These are phyloP conservation scores for Fulica atra DNA, from an alignment of 2,113 vertebrate species.

Conservation along the genomic window DNA sequence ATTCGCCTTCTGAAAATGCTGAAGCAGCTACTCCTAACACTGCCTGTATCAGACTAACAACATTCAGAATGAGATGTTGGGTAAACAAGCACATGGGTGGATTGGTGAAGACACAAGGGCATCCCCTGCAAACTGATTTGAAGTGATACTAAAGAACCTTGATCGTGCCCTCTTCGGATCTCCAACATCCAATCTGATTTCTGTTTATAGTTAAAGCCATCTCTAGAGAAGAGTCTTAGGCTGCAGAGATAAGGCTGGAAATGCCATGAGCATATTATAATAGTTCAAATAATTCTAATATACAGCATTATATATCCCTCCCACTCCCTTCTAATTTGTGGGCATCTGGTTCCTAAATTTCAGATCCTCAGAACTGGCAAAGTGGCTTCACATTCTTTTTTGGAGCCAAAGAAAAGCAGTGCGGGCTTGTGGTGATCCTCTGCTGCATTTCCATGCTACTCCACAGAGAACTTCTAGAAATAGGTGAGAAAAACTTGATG, in stretches of 20 bases:
- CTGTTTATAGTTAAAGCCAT: neutral
- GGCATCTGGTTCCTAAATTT: neutral
- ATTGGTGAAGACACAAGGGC: neutral
- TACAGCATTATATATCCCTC: too few relatives aligned
- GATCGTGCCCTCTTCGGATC: fast-evolving
- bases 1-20: neutral
- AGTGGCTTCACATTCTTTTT: neutral
- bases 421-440: neutral
- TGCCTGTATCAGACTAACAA: neutral
- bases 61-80: neutral
- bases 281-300: neutral
- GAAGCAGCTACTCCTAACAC: neutral
- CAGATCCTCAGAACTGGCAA: neutral
- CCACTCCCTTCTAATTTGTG: neutral
- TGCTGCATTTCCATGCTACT: neutral
- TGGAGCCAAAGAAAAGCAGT: neutral
- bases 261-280: neutral
- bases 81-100: fast-evolving
- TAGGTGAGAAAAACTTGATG: neutral
- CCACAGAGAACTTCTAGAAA: neutral
- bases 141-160: neutral
- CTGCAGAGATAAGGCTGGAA: neutral
- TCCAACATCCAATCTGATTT: neutral
- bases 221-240: neutral
- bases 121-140: neutral